Conservation (phyloP, 2,797 vertebrate genomes). For the Phrynocephalus forsythii region DNA sequence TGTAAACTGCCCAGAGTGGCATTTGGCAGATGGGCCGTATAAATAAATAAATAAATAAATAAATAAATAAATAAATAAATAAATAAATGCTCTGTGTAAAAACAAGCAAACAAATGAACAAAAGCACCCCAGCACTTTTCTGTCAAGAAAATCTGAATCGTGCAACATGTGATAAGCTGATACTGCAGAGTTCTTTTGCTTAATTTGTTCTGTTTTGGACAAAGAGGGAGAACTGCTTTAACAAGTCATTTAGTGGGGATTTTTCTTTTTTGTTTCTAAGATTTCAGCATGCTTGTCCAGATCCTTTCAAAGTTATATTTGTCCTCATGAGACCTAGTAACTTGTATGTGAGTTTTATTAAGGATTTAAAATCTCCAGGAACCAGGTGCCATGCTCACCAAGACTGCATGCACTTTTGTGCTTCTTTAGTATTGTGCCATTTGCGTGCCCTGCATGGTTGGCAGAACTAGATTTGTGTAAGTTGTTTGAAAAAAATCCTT, state of each 20-base stretch:
- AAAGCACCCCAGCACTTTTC: background rate
- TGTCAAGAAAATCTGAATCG: background rate
- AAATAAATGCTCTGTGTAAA: background rate
- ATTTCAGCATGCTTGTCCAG: background rate
- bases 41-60: too few species aligned
- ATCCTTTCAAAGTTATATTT: background rate
- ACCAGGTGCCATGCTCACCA: background rate
- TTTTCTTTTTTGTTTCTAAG: background rate
- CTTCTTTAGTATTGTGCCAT: background rate
- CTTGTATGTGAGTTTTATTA: background rate
- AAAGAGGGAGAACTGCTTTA: background rate
- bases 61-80: too few species aligned
- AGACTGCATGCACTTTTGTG: background rate
- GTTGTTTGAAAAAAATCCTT: background rate
- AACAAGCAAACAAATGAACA: background rate
- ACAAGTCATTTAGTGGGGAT: too few species aligned
- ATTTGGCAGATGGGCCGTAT: too few species aligned
- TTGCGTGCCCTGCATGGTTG: too few species aligned
- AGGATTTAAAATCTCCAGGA: background rate
- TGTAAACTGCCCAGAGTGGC: too few species aligned
- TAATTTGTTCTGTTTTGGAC: background rate
- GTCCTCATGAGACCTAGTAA: background rate
- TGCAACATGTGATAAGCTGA: background rate
- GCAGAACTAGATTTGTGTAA: background rate
- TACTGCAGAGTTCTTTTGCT: background rate